phyloP scores from a whole-genome alignment of 2,797 vertebrate genomes.

The Xyrichtys novacula region DNA sequence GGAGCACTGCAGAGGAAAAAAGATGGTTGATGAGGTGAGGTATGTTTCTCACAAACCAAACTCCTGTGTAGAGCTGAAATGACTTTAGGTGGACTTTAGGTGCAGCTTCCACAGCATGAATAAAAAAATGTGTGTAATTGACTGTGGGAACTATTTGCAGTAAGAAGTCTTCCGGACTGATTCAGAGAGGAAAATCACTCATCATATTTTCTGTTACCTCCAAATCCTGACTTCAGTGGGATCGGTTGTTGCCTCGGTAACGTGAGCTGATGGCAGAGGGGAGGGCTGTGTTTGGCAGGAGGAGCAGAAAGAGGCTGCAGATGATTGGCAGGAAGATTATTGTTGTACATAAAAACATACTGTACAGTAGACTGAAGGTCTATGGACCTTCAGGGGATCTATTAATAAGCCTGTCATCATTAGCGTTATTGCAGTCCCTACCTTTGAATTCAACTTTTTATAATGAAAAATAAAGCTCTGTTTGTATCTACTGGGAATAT shows the following conservation, averaged over 20 bases:
- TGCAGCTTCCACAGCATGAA: neutral
- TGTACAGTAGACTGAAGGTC: neutral
- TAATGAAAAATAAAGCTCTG: too few relatives aligned
- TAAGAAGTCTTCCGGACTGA: slow-evolving; percentile 4
- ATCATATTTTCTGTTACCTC: slow-evolving; percentile 67
- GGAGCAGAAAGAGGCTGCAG: neutral
- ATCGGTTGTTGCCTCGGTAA: slow-evolving; percentile 78
- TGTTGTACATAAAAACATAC: neutral
- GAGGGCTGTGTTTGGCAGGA: slow-evolving; percentile 36
- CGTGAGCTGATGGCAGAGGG: slow-evolving; percentile 59
- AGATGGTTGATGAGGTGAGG: neutral
- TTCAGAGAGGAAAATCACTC: slow-evolving; percentile 34
- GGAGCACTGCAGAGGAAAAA: neutral
- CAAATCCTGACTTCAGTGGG: slow-evolving; percentile 56
- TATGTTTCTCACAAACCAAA: slow-evolving; percentile 12
- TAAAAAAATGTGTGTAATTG: neutral
- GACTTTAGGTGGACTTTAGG: neutral
- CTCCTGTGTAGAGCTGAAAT: slow-evolving; percentile 1
- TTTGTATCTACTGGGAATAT: too few relatives aligned
- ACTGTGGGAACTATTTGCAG: neutral
- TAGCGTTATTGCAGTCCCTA: too few relatives aligned
- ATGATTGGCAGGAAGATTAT: neutral
- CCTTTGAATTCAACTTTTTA: too few relatives aligned
- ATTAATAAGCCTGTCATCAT: neutral
- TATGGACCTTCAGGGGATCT: neutral